phyloP scores from a whole-genome alignment of 1,140 invertebrate genomes.

The Maconellicoccus hirsutus region DNA sequence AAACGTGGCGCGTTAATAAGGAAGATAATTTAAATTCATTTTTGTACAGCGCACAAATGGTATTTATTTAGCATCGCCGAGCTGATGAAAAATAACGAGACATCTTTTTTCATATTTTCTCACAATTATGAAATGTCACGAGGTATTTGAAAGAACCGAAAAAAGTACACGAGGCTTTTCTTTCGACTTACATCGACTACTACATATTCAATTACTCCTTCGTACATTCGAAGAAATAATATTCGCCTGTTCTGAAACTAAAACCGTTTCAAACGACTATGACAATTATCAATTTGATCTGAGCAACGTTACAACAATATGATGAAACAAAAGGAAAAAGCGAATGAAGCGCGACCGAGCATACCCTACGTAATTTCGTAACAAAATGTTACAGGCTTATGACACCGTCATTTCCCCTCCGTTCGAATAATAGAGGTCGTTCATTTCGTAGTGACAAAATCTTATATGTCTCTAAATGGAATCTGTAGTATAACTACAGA shows the following conservation, averaged over 20 bases:
- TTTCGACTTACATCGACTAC: neutral
- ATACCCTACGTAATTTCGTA: neutral
- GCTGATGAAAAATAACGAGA: neutral
- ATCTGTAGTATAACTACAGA: too few relatives aligned
- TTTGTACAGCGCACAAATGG: neutral
- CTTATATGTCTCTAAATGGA: neutral
- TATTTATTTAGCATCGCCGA: neutral
- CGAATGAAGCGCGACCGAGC: conserved; percentile 6
- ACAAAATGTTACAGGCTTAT: neutral
- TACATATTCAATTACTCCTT: neutral
- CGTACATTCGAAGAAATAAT: too few relatives aligned
- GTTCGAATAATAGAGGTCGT: neutral
- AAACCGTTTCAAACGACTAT: neutral
- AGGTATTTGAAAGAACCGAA: neutral
- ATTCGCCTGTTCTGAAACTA: neutral
- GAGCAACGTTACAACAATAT: conserved; percentile 1
- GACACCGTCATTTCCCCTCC: neutral
- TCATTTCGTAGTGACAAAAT: neutral
- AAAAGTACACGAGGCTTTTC: too few relatives aligned
- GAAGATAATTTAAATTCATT: neutral
- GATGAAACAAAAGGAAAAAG: conserved; percentile 4
- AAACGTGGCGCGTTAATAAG: neutral
- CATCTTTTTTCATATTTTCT: neutral
- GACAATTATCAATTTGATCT: conserved; percentile 1
- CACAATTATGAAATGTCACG: conserved; percentile 2